Evolutionary conservation across 64 coral and sea anemone genomes (phyloP).

Genomic region (Orbicella faveolata): DNA sequence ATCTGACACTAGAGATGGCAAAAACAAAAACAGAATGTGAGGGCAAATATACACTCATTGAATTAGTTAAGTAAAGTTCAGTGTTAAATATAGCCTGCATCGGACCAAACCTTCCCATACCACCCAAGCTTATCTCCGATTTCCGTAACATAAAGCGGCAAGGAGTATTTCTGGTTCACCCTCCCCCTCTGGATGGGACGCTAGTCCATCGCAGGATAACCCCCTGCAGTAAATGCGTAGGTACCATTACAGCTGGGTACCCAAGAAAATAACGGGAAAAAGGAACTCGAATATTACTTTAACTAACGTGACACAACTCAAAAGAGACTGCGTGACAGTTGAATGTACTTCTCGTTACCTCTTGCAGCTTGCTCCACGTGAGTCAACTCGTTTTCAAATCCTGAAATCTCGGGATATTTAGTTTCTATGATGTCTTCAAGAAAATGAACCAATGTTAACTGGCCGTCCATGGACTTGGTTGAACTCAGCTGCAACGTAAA

Average conservation of each 20-base stretch:
- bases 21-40: not conserved
- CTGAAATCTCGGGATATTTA: constrained; percentile 90
- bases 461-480: constrained; percentile 95
- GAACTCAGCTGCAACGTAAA: constrained; percentile 74
- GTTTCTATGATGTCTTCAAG: constrained; percentile 80
- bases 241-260: too few relatives aligned
- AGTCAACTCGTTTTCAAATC: constrained; percentile 91
- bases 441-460: constrained; percentile 87
- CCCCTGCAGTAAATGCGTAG: too few relatives aligned
- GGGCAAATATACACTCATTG: not conserved
- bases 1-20: constrained; percentile 66
- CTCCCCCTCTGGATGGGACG: too few relatives aligned
- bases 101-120: too few relatives aligned
- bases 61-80: too few relatives aligned
- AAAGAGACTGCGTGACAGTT: not conserved
- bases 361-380: constrained; percentile 89
- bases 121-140: too few relatives aligned
- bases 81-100: too few relatives aligned
- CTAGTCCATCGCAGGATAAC: too few relatives aligned
- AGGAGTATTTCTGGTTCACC: too few relatives aligned
- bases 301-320: not conserved
- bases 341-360: constrained; percentile 39
- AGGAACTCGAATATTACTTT: too few relatives aligned
- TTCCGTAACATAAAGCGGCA: too few relatives aligned
- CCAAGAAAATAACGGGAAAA: too few relatives aligned